Evolutionary conservation across 2,888 invertebrate species (phyloP), one percentile per base, ranked within the genome.

Genomic region (Ectemnius cavifrons): DNA sequence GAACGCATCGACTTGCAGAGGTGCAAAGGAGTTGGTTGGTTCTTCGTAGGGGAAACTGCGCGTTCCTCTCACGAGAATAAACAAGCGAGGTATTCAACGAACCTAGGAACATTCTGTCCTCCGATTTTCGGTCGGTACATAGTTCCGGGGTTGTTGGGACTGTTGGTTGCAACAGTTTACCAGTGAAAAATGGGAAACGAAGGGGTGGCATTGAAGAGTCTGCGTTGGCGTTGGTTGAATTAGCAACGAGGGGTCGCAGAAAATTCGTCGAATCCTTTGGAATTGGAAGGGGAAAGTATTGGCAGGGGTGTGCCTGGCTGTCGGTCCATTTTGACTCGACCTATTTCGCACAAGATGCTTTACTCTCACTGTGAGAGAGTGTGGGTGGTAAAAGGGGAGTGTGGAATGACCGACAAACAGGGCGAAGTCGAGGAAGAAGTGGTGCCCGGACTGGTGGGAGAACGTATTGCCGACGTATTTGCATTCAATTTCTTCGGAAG

Each of bases 401-500:
- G 64, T 63, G 67, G 16, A 75, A 71, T 77, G 75, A 75, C 75
- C 71, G 75, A 71, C 75, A 67, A 77, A 77, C 76, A 75, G 70
- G 63, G 5, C 37, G 47, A 37, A 70, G 70, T 75, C 67, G 75
- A 75, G 62, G 73, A 71, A 73, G 73, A 52, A 52, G 52, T 16
- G 73, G 63, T 68, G 66, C 77, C 60, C 49, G 62, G 63, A 71
- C 37, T 4, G 37, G 6, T 37, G 73, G 70, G 62, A 73, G 58
- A 76, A 76, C 78, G 80, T 79, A 78, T 82, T 81, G 75, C 82
- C 73, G 67, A 67, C 80, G 82, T 88, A 88, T 88, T 89, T 88
- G 87, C 89, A 87, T 89, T 89, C 85, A 87, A 89, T 89, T 89
- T 87, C 85, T 83, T 80, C 68, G 71, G 67, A 73, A 84, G 85